Evolutionary conservation across 2,113 vertebrate species (phyloP), one percentile per base, ranked within the genome.

Genomic region (Calidris pugnax): DNA sequence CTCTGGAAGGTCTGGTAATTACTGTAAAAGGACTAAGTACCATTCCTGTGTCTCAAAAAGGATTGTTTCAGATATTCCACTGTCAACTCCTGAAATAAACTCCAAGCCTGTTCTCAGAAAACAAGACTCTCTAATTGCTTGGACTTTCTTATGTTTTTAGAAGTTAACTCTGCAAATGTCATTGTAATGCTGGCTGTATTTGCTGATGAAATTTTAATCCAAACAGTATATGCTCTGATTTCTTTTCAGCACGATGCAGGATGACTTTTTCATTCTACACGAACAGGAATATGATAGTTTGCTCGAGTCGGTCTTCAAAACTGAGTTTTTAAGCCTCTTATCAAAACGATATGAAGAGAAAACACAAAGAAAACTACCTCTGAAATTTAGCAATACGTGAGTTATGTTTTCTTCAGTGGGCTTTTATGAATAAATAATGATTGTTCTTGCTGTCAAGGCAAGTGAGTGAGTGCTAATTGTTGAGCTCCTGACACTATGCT

Each of bases 201-300:
- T 91, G 50, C 60, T 71, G 53, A n/a, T 86, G 51, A 18, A 18
- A 56, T 92, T 71, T 72, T 74, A 55, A 72, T 50, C 45, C 55
- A 48, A 55, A 28, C 64, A 66, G 10, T 68, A 5, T 28, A 8
- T 84, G 63, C 23, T 94, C 67, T 43, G 11, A 27, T 96, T 72
- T 91, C 74, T 81, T 90, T 89, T 27, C 98, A 99, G 99, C 84
- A 98, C 99, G 14, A 97, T 99, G 98, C 99, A 99, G 94, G 99
- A 99, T 68, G 99, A 99, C 96, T 97, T 99, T 66, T 97, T 99
- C 87, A 98, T 99, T 94, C 96, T 99, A 22, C 99, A 99, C 4
- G 99, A 99, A 95, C 99, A 99, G 97, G 99, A 99, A 84, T 99
- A 99, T 2, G 99, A 99, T 97, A 99, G 99, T 89, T 98, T 99